Conservation (phyloP, 1,140 invertebrate species). For the Saccostrea glomerata region DNA sequence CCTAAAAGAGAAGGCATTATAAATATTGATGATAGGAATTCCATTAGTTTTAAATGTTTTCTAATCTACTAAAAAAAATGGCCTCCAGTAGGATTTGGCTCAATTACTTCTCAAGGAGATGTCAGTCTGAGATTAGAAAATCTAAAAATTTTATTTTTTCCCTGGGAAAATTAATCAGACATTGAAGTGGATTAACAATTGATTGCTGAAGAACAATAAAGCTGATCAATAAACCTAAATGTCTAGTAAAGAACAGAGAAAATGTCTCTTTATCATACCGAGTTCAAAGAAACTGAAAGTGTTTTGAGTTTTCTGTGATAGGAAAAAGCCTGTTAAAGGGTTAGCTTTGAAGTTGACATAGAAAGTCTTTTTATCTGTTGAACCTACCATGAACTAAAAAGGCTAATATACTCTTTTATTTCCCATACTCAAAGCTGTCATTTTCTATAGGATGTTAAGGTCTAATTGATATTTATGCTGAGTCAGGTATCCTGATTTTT, state of each 20-base stretch:
- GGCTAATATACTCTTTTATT: background rate
- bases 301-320: background rate
- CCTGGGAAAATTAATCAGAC: background rate
- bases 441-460: background rate
- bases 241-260: background rate
- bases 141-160: conserved; percentile 26
- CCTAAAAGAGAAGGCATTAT: conserved; percentile 1
- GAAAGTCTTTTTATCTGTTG: background rate
- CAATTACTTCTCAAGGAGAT: conserved; percentile 3
- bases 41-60: background rate
- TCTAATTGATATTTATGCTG: background rate
- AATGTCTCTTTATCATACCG: background rate
- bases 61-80: background rate
- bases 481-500: no score
- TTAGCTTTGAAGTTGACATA: background rate
- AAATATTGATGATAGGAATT: conserved; percentile 1
- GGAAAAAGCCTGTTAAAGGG: background rate
- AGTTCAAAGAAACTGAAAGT: background rate
- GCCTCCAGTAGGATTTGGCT: background rate
- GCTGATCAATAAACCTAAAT: conserved; percentile 10
- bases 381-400: background rate
- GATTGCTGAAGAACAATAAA: conserved; percentile 26
- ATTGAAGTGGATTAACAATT: conserved; percentile 34
- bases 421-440: background rate
- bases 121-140: conserved; percentile 15